Base-by-base conservation (phyloP, 2,113 vertebrate genomes). In the Neopipo cinnamomea region DNA sequence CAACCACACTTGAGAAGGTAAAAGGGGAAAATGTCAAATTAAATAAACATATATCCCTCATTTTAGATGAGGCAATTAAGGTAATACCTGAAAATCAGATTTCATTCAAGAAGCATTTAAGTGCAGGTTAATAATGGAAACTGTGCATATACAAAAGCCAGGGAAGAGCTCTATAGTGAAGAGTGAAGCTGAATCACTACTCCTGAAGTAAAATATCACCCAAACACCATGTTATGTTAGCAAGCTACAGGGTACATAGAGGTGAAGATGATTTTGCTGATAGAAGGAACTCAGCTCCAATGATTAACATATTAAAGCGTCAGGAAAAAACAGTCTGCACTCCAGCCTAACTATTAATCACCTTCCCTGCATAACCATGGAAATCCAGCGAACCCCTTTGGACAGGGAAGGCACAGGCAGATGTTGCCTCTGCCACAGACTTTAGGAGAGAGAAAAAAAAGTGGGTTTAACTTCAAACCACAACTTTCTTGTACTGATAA, bases 241-340 rank as follows among this genome's bases (percentile, higher is more conserved):
- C 82, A 90, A 92, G 35, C 25, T 82, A 21, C 8, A 28, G 75
- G 66, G 52, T 61, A 75, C 72, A 22, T 1, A 61, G 70, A 93
- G 82, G 78, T 89, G 90, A 85, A 78, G 81, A 89, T 76, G 46
- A 59, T 90, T 96, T 56, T 93, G 75, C 86, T 88, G 96, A 94
- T 56, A 88, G 66, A 47, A 93, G 77, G 72, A 96, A 71, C 52
- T 68, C 78, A 47, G 85, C 39, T 63, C 61, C 33, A 28, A 47
- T 35, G 17, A 93, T 93, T 89, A 93, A 37, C 85, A 88, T 81
- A 68, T 20, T 81, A 62, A 81, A 75, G 78, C 33, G 78, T 72
- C 87, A 95, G 90, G 92, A 76, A 84, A 96, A 89, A 81, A 0
- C 28, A 68, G 71, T 59, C 18, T 81, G 78, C 33, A 73, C 56